These are phyloP conservation scores for Drosophila neotestacea DNA, from an alignment of 2,888 invertebrate genomes.

Conservation along the genomic window DNA sequence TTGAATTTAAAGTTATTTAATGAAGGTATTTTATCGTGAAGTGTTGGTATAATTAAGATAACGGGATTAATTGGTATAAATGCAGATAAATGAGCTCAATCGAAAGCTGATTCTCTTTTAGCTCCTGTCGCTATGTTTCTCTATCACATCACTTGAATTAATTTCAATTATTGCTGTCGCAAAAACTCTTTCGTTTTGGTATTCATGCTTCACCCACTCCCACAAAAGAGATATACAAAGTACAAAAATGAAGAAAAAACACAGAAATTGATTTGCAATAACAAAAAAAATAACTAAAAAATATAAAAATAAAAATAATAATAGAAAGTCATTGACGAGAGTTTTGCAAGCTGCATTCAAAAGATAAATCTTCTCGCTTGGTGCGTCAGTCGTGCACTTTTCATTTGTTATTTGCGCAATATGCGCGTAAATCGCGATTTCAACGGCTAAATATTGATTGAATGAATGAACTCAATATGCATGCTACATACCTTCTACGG, in stretches of 20 bases:
- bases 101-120: slow-evolving; percentile 1
- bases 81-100: slow-evolving; percentile 11
- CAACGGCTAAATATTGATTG: slow-evolving; percentile 75
- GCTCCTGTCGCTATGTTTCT: background rate
- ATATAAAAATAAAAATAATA: slow-evolving; percentile 10
- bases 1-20: background rate
- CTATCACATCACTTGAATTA: slow-evolving; percentile 26
- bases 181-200: slow-evolving; percentile 26
- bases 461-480: slow-evolving; percentile 70
- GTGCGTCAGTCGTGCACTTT: slow-evolving; percentile 61
- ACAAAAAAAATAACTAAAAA: too few species aligned
- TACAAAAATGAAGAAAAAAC: slow-evolving; percentile 1
- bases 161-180: slow-evolving; percentile 44
- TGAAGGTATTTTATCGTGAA: background rate
- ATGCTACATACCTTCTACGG: slow-evolving; percentile 6
- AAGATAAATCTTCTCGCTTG: slow-evolving; percentile 58
- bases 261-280: slow-evolving; percentile 17
- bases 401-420: slow-evolving; percentile 79
- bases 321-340: slow-evolving; percentile 18
- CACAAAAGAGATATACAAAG: slow-evolving; percentile 12
- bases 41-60: slow-evolving; percentile 2
- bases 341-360: slow-evolving; percentile 48
- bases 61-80: slow-evolving; percentile 1
- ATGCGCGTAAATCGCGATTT: slow-evolving; percentile 80
- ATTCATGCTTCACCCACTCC: slow-evolving; percentile 4